Percentiles rank a stretch among this genome's conserved stretches.
Conservation (phyloP, 1,140 invertebrate genomes). For the Ips nitidus region DNA sequence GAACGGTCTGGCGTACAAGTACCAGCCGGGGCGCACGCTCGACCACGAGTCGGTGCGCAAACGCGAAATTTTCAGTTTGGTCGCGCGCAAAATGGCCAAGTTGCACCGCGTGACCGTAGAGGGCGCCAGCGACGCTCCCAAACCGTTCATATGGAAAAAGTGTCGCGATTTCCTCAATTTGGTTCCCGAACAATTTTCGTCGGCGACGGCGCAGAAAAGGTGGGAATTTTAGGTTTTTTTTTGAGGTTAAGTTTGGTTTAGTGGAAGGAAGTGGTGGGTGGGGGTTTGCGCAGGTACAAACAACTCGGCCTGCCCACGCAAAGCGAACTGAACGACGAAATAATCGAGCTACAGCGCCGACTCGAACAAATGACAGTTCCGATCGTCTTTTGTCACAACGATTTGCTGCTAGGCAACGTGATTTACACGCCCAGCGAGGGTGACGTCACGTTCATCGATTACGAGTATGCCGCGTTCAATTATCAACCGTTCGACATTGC, state of each 20-base stretch:
- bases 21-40: conserved; percentile 79
- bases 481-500: conserved; percentile 96
- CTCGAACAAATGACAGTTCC: conserved; percentile 70
- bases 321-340: conserved; percentile 68
- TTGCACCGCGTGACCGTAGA: conserved; percentile 70
- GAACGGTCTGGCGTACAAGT: conserved; percentile 95
- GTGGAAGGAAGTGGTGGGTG: too few relatives aligned
- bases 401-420: conserved; percentile 92
- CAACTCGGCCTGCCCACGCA: conserved; percentile 53
- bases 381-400: conserved; percentile 97
- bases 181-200: conserved; percentile 66
- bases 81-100: conserved; percentile 78
- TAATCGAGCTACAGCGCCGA: conserved; percentile 65
- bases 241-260: not conserved
- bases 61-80: conserved; percentile 69
- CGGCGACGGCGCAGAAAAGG: conserved; percentile 63
- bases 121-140: conserved; percentile 49
- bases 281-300: conserved; percentile 55
- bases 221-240: conserved; percentile 14
- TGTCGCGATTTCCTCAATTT: conserved; percentile 72
- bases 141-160: conserved; percentile 73
- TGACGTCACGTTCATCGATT: conserved; percentile 92
- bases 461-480: conserved; percentile 93
- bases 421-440: conserved; percentile 74
- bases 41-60: conserved; percentile 69